Base-by-base conservation (phyloP, 2,888 invertebrate genomes). In the Dryocosmus kuriphilus region DNA sequence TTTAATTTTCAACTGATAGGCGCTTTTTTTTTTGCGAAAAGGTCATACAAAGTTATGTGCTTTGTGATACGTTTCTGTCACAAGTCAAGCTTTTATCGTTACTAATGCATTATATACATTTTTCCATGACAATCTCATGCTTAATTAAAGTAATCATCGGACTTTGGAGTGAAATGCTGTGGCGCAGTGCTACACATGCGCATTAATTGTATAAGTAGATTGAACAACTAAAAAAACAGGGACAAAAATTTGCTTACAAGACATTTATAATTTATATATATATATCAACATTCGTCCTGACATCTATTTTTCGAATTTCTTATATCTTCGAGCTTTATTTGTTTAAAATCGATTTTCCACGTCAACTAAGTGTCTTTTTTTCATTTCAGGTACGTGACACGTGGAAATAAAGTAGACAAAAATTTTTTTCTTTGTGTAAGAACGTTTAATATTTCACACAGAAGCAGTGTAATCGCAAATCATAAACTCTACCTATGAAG, bases 71-170 rank as follows among this genome's bases (percentile, higher is more conserved):
- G 38, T 65, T 41, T 60, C 57, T 67, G 74, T 74, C 80, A 77
- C 76, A 74, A 80, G 77, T 77, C 80, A 75, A 71, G 76, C 65
- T 75, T 81, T 83, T 83, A 83, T 85, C 82, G 57, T 55, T 62
- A 74, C 63, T 73, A 78, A 81, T 83, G 81, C 82, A 81, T 83
- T 84, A 83, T 85, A 84, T 83, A 80, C 80, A 85, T 86, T 85
- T 84, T 82, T 85, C 76, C 79, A 74, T 55, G 67, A 78, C 83
- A 87, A 87, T 88, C 85, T 81, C 80, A 85, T 82, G 83, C 81
- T 84, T 86, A 86, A 88, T 87, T 86, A 86, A 86, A 84, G 79
- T 81, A 86, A 87, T 88, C 87, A 79, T 60, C 77, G 85, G 85
- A 87, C 87, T 87, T 86, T 87, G 86, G 81, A 85, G 78, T 77